Evolutionary conservation across 2,888 invertebrate genomes (phyloP), one percentile per base, ranked within the genome.

Genomic region (Falcaria lacertinaria): DNA sequence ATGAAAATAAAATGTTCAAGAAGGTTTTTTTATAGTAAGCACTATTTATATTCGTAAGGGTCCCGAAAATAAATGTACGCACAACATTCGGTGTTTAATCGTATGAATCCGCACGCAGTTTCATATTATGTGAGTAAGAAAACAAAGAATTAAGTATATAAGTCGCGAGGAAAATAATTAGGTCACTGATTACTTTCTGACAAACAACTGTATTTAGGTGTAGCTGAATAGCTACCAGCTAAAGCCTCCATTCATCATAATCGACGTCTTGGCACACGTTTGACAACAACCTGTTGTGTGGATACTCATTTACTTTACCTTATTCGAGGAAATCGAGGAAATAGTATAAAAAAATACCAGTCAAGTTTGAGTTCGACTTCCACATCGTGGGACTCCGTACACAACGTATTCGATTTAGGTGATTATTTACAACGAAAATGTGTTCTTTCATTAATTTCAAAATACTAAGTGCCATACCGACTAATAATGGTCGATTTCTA

Each of bases 151-250:
- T 22, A 37, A 11, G 28, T 7, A 28, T 37, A 4, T 14, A 25
- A 37, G 22, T 25, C 8, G 28, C 22, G 22, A 37, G 33, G 41
- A 45, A 45, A 32, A 8, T 37, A 42, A 45, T 45, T 45, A 39
- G 28, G 16, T 38, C 39, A 33, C 39, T 39, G 38, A 39, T 39
- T 37, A 37, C 25, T 37, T 43, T 47, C 46, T 40, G 37, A 47
- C 43, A 47, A 46, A 39, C 34, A 39, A 33, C 16, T 39, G 39
- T 39, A 33, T 39, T 39, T 15, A 37, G 25, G 37, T 37, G 37
- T 16, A 22, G 37, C 37, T 22, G 14, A 15, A 22, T 37, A 15
- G 37, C 28, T 1, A 7, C 4, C 22, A 7, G 15, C 15, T 3
- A 22, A 37, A 22, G 22, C 22, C 22, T 14, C 37, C 22, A 37